Base-by-base conservation (phyloP, 2,888 invertebrate genomes). In the Protonemura montana region DNA sequence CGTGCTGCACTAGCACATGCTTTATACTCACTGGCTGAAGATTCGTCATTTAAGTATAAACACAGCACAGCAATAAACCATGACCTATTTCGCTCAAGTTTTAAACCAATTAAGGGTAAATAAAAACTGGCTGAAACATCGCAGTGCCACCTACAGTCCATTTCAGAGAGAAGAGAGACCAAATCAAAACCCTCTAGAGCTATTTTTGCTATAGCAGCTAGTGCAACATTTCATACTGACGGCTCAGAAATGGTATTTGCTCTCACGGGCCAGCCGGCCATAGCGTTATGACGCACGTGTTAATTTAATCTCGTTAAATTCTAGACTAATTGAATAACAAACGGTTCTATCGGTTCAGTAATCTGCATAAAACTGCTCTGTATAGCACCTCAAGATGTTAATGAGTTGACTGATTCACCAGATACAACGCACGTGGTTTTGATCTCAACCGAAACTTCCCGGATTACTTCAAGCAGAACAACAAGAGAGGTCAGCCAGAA, bases 401-500 rank as follows among this genome's bases (percentile, higher is more conserved):
- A 35, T 35, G 35, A 35, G 10, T 35, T 35, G 35, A 35, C 35
- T 35, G 5, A 10, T 35, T 35, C 29, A 89, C 28, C 89, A 96
- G 97, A 89, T 96, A 97, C 91, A 98, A 98, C 91, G 95, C 97
- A 0, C 94, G 96, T 76, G 96, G 97, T 6, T 97, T 96, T 90
- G 98, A 99, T 91, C 92, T 99, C 89, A 99, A 99, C 92, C 95
- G 99, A 86, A 98, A 99, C 92, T 99, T 99, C 92, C 98, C 98
- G 0, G 98, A 98, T 92, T 97, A 96, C 91, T 98, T 98, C 92
- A 97, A 97, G 90, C 89, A 90, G 86, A 97, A 97, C 91, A 95
- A 96, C 89, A 96, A 96, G 90, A 95, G 96, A 89, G 95, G 95
- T 0, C 98, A 98, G 91, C 97, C 98, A n/a, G 99, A 99, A 92